Base-by-base conservation (phyloP, 2,797 vertebrate species). In the Garrulus glandarius region DNA sequence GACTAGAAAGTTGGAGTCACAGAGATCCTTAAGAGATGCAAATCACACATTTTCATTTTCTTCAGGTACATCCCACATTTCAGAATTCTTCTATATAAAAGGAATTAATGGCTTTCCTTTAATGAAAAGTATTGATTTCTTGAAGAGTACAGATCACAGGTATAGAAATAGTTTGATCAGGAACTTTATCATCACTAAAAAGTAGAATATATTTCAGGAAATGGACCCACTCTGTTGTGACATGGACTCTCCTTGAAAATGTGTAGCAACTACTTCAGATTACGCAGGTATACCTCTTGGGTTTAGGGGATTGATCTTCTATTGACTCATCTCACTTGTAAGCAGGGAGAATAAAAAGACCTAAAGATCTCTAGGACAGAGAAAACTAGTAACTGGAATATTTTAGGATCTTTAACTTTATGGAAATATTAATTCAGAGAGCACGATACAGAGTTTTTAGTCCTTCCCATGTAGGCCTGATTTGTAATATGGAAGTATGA, bases 41-140 rank as follows among this genome's bases (percentile, higher is more conserved):
- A 72, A 63, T 67, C 27, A 47, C 14, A 87, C 2, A 12, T 67
- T 94, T 92, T 53, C 2, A 69, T 79, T 90, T 93, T 80, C 71
- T 57, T 77, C 17, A 22, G 13, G 24, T 74, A 46, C 92, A 89
- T 53, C 18, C 10, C 6, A 18, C 19, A 27, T 83, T 88, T 83
- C 60, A 74, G 24, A 75, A 94, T 6, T 14, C n/a, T 72, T 83
- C 39, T 61, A 27, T 60, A 77, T 67, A 85, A 89, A 89, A 67
- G 4, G 37, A 93, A 82, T 80, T 57, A 60, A 89, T 60, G 22
- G 57, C 24, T 67, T 46, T 24, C 11, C 47, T 70, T 49, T 82
- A 91, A 89, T 87, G 41, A 75, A 89, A 91, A 85, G 4, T 85
- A 87, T 68, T 74, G 77, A 96, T 94, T 93, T 78, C 30, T 69